Base-by-base conservation (phyloP, 2,888 invertebrate genomes). In the Yponomeuta plumbellus region DNA sequence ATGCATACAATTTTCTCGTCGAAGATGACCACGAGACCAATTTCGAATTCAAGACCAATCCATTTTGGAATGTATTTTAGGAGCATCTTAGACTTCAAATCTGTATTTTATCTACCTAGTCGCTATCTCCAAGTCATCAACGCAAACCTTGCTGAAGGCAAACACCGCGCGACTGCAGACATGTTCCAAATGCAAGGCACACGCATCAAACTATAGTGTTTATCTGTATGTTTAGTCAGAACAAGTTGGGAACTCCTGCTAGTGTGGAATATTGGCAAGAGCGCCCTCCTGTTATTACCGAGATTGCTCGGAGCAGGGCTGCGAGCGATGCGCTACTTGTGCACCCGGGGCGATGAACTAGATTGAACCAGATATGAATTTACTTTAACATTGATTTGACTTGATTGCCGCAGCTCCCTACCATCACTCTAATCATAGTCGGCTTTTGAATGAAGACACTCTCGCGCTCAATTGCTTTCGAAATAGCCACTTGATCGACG, bases 201-300 rank as follows among this genome's bases (percentile, higher is more conserved):
- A 65, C 65, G 23, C 65, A 65, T 65, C 56, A 65, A 56, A 22
- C 23, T 22, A 17, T 13, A 39, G 26, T 20, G 57, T 65, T 65
- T 65, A 65, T 65, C 40, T 65, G 59, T 61, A 66, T 66, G 66
- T 66, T 66, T 52, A 22, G 34, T 34, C 34, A 34, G 61, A 66
- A 61, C 61, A 66, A 66, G 63, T 56, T 40, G 52, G 17, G 17
- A 61, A 66, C 66, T 66, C 66, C 61, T 34, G 61, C 13, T 61
- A 10, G 26, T 11, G 40, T 61, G 70, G 70, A 70, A 75, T 75
- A 79, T 77, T 77, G 74, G 73, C 73, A 75, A 71, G 74, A 74
- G 68, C 65, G 67, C 68, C 68, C 75, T 71, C 72, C 71, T 72
- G 72, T 69, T 76, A 76, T 78, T 76, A 76, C 73, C 68, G 73